Evolutionary conservation across 2,888 invertebrate genomes (phyloP).

Genomic region (Caradrina kadenii): DNA sequence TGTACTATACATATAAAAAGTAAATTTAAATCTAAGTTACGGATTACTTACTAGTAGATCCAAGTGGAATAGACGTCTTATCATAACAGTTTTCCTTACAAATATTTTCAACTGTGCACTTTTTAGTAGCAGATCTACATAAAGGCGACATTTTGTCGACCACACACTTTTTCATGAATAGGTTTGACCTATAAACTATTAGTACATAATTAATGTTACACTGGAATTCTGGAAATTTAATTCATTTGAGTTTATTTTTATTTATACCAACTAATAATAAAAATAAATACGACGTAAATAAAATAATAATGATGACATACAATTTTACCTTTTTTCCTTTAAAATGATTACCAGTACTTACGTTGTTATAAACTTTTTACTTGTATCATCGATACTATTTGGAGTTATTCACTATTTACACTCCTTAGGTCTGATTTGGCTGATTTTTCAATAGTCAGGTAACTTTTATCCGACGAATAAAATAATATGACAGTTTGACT

Average conservation of each 20-base stretch:
- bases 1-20: too few relatives aligned
- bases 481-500: too few relatives aligned
- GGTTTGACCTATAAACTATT: slow-evolving; percentile 25
- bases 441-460: too few relatives aligned
- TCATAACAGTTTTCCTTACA: slow-evolving; percentile 33
- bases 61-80: slow-evolving; percentile 7
- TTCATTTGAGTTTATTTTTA: slow-evolving; percentile 34
- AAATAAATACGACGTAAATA: slow-evolving; percentile 20
- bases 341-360: slow-evolving; percentile 3
- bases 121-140: slow-evolving; percentile 40
- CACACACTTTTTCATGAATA: slow-evolving; percentile 22
- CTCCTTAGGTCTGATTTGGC: too few relatives aligned
- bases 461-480: too few relatives aligned
- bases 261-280: slow-evolving; percentile 20
- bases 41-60: slow-evolving; percentile 37
- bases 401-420: too few relatives aligned
- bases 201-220: slow-evolving; percentile 43
- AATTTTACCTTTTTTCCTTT: slow-evolving; percentile 10
- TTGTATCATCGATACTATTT: background rate
- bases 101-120: slow-evolving; percentile 34
- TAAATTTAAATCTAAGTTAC: background rate
- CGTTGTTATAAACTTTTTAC: background rate
- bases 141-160: slow-evolving; percentile 27
- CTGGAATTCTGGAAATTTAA: slow-evolving; percentile 35
- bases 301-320: slow-evolving; percentile 13